These are phyloP conservation scores for Molossus alvarezi DNA, from an alignment of 2,797 vertebrate genomes.

Conservation along the genomic window DNA sequence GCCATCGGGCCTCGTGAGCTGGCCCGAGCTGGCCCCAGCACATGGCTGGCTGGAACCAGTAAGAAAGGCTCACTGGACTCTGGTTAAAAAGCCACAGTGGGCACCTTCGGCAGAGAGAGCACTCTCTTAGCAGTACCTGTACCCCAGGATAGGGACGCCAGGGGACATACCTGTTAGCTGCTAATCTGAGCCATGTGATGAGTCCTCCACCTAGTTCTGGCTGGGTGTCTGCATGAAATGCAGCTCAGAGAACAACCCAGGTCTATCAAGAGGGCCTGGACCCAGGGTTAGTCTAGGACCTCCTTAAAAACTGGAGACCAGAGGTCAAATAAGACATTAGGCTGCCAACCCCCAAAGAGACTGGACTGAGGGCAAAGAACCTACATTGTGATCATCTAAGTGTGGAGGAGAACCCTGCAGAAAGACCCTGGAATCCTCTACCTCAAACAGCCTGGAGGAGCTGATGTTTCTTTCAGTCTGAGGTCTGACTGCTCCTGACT, in stretches of 20 bases:
- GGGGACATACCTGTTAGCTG: not conserved
- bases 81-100: not conserved
- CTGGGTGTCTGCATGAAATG: not conserved
- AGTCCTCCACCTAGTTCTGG: not conserved
- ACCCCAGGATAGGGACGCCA: fast-evolving
- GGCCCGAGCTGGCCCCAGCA: not conserved
- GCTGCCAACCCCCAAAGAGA: not conserved
- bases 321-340: not conserved
- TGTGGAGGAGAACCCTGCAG: not conserved
- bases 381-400: too few relatives aligned
- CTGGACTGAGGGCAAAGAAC: not conserved
- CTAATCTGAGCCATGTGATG: too few relatives aligned
- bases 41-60: not conserved
- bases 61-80: not conserved
- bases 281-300: not conserved
- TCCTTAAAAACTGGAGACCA: not conserved
- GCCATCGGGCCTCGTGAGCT: not conserved
- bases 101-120: not conserved
- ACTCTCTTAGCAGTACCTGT: not conserved
- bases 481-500: not conserved
- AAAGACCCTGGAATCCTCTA: not conserved
- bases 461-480: not conserved
- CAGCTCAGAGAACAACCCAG: not conserved
- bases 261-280: not conserved
- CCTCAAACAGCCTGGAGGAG: not conserved